Conservation (phyloP, 2,797 vertebrate species). For the Semotilus atromaculatus region DNA sequence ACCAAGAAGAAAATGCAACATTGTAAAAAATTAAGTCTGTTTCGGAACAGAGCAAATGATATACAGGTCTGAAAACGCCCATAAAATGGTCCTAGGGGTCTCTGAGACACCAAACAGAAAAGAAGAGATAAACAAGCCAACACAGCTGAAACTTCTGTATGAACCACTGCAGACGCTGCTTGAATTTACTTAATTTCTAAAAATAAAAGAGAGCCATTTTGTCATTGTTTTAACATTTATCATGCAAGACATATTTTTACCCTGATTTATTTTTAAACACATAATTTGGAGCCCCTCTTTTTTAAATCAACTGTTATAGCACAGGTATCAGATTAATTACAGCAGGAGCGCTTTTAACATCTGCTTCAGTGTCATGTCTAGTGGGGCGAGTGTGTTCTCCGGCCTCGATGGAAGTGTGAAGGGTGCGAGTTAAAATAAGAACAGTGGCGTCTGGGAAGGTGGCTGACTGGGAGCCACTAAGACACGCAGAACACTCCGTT, state of each 20-base stretch:
- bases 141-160: constrained; percentile 1
- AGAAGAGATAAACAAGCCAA: neutral
- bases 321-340: constrained; percentile 65
- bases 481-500: constrained; percentile 49
- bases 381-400: constrained; percentile 53
- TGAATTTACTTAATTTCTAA: constrained; percentile 15
- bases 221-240: constrained; percentile 19
- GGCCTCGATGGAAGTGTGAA: constrained; percentile 45
- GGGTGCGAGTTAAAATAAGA: constrained; percentile 64
- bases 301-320: constrained; percentile 43
- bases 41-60: no score
- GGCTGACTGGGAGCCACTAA: constrained; percentile 56
- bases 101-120: constrained; percentile 12
- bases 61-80: no score
- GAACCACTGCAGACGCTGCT: neutral
- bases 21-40: no score
- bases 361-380: constrained; percentile 66
- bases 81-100: neutral
- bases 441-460: constrained; percentile 59
- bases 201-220: constrained; percentile 19
- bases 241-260: neutral
- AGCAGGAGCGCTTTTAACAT: constrained; percentile 62
- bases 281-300: constrained; percentile 10
- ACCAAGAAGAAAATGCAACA: no score
- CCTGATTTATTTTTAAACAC: constrained; percentile 26